Evolutionary conservation across 2,113 vertebrate species (phyloP).

Genomic region (Numenius arquata): DNA sequence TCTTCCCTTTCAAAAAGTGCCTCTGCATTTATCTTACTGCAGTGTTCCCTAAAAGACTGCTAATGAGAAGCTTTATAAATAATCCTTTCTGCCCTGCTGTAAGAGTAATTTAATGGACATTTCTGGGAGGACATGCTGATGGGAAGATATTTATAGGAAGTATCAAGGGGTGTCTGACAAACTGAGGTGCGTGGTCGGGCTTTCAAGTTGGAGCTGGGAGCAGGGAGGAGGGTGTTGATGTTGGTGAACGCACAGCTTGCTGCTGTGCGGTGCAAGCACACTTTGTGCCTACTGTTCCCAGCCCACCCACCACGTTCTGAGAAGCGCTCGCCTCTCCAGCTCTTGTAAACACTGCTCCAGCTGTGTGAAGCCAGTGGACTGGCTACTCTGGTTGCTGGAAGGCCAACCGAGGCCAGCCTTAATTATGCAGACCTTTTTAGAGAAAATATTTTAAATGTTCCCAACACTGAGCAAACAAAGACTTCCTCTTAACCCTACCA

Average conservation of each 20-base stretch:
- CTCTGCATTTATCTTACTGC: not conserved
- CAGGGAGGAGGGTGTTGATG: not conserved
- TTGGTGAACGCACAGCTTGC: accelerated
- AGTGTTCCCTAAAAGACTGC: not conserved
- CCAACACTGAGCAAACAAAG: not conserved
- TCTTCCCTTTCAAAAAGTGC: not conserved
- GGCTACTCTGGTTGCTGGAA: not conserved
- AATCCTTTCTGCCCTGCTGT: not conserved
- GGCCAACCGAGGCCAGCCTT: slow-evolving; percentile 14
- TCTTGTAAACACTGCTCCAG: slow-evolving; percentile 19
- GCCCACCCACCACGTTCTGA: slow-evolving; percentile 46
- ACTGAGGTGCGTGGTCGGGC: not conserved
- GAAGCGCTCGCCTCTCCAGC: not conserved
- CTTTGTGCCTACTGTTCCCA: slow-evolving; percentile 15
- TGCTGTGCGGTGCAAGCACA: not conserved
- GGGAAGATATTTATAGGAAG: slow-evolving; percentile 1
- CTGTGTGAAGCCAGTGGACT: not conserved
- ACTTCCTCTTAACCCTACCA: not conserved
- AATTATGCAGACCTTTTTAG: not conserved
- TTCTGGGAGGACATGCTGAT: slow-evolving; percentile 12
- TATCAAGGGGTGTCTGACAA: not conserved
- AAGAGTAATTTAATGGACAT: slow-evolving; percentile 27
- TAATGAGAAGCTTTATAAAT: slow-evolving; percentile 43
- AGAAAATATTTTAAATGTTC: slow-evolving; percentile 10
- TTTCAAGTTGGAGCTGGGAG: not conserved